Base-by-base conservation (phyloP, 1,140 invertebrate species). In the Pygmarrhopalites habei region DNA sequence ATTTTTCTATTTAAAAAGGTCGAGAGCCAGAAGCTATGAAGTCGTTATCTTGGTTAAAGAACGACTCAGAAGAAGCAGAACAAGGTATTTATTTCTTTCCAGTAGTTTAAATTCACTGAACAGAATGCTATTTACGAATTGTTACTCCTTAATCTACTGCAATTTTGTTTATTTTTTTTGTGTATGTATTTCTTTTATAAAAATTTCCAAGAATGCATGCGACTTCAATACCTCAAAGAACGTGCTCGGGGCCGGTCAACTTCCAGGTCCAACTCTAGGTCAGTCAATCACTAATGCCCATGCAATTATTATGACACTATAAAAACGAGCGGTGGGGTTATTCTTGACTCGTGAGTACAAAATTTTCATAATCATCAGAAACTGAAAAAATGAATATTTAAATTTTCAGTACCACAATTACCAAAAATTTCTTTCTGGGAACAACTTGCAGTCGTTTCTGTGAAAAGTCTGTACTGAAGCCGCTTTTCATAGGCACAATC, bases 401-500 rank as follows among this genome's bases (percentile, higher is more conserved):
- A n/a, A n/a, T n/a, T n/a, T n/a, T n/a, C n/a, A n/a, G n/a, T n/a
- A n/a, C n/a, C n/a, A n/a, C n/a, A n/a, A n/a, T n/a, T n/a, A 68
- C 72, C 7, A 12, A 1, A 67, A 73, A 56, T 73, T 76, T 71
- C 73, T 30, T 72, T 70, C 62, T 69, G 66, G 14, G 56, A 65
- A 32, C 62, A 63, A 56, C 15, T 21, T 78, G 17, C 74, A 76
- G 30, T 71, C 76, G 32, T 65, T 81, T 39, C 43, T 72, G 0
- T 74, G 77, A 67, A 10, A 77, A 78, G 0, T 77, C 77, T 21
- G 80, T 82, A 1, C 73, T 84, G 46, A 82, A 85, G 47, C 86
- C 87, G 0, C 79, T 88, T 17, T 25, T 79, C 0, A 81, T 91
- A 5, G 79, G 87, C 66, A 75, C 84, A 19, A 74, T 74, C 0